These are phyloP conservation scores for Scrobipalpa atriplicella DNA, from an alignment of 2,888 invertebrate genomes.

Conservation along the genomic window DNA sequence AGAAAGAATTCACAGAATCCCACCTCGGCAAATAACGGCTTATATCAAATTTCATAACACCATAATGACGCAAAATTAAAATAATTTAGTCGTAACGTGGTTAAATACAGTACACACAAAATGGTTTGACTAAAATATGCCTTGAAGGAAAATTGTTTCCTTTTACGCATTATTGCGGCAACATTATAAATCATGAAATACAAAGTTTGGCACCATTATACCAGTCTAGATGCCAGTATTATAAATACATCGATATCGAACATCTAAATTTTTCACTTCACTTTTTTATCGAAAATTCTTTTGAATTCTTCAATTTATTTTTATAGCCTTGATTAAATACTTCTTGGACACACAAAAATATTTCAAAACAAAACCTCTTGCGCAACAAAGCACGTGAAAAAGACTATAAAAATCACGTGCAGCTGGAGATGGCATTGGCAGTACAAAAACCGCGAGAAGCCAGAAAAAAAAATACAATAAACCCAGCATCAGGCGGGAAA, in stretches of 20 bases:
- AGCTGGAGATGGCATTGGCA: too few relatives aligned
- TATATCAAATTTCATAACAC: not conserved
- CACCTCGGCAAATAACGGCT: not conserved
- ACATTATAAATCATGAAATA: not conserved
- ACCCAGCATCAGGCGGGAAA: too few relatives aligned
- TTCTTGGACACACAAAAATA: not conserved
- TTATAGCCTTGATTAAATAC: too few relatives aligned
- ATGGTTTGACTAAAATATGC: not conserved
- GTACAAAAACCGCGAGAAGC: too few relatives aligned
- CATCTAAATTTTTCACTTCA: too few relatives aligned
- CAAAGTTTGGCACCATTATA: not conserved
- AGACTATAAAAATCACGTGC: conserved; percentile 2
- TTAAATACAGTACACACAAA: not conserved
- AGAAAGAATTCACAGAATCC: not conserved
- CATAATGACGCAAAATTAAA: conserved; percentile 15
- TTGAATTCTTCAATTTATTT: too few relatives aligned
- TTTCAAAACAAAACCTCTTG: not conserved
- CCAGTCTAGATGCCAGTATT: too few relatives aligned
- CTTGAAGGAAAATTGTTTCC: not conserved
- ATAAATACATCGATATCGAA: not conserved
- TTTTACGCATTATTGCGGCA: not conserved
- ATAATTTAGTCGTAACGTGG: conserved; percentile 8
- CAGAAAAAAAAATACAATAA: too few relatives aligned
- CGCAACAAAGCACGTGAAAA: not conserved
- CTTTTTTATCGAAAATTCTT: not conserved